Percentiles rank a stretch among this genome's conserved stretches.
Conservation (phyloP, 2,113 vertebrate genomes). For the Rousettus leschenaultii region DNA sequence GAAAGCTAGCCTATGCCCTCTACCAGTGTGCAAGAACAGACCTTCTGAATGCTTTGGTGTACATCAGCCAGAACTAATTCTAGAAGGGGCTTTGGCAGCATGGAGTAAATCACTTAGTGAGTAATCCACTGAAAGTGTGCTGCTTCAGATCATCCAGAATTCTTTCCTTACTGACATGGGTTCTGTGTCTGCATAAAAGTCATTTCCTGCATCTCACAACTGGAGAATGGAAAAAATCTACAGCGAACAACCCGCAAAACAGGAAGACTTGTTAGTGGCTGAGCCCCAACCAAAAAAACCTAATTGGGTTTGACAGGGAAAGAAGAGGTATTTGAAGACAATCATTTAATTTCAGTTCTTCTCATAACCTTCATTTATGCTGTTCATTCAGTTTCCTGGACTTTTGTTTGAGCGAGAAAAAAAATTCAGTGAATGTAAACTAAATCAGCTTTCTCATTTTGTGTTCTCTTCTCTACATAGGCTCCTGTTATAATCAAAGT, state of each 20-base stretch:
- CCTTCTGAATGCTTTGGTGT: constrained; percentile 78
- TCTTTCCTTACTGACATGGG: background rate
- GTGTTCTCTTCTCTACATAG: background rate
- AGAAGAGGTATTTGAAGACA: background rate
- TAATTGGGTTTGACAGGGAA: background rate
- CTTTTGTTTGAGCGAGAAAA: background rate
- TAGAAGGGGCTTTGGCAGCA: background rate
- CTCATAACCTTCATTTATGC: background rate
- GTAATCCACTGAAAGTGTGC: background rate
- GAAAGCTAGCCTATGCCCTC: constrained; percentile 89
- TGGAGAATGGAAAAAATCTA: background rate
- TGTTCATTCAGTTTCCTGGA: background rate
- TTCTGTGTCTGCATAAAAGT: background rate
- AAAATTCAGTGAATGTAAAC: background rate
- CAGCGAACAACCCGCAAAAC: background rate
- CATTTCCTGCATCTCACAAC: background rate
- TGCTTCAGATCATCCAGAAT: background rate
- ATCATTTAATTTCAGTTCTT: background rate
- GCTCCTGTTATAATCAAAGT: background rate
- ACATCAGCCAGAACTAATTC: constrained; percentile 60
- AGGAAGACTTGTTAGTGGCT: background rate
- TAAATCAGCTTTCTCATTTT: background rate
- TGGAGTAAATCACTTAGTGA: background rate
- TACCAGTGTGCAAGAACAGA: constrained; percentile 79
- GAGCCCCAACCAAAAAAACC: background rate